phyloP scores from a whole-genome alignment of 2,888 invertebrate species.

The Stegana nigrithorax region DNA sequence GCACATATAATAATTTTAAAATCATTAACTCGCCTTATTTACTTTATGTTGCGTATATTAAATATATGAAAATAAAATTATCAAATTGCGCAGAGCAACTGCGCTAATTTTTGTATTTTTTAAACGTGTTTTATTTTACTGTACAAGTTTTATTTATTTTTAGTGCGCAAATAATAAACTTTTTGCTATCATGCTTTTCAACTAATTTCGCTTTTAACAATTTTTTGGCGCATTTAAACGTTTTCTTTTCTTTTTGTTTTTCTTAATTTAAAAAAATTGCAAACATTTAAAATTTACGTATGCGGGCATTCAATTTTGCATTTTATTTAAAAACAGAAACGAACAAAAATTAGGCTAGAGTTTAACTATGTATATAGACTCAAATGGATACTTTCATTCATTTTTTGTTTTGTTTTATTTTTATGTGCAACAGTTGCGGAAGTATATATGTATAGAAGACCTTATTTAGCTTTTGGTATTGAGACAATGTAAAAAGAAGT shows the following conservation, averaged over 20 bases:
- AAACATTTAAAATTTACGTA: constrained; percentile 54
- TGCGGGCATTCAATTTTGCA: too few relatives aligned
- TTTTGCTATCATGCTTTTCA: constrained; percentile 8
- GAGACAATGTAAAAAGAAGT: too few relatives aligned
- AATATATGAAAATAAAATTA: constrained; percentile 58
- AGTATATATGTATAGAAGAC: too few relatives aligned
- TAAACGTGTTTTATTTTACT: constrained; percentile 41
- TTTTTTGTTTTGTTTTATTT: too few relatives aligned
- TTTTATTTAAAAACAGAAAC: too few relatives aligned
- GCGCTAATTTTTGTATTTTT: constrained; percentile 50
- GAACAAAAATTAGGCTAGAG: too few relatives aligned
- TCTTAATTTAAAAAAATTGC: constrained; percentile 37
- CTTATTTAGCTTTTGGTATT: too few relatives aligned
- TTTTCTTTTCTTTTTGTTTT: constrained; percentile 27
- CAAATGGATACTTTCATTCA: too few relatives aligned
- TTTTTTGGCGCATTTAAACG: constrained; percentile 49
- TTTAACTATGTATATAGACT: too few relatives aligned
- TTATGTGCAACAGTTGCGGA: too few relatives aligned
- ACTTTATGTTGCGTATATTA: constrained; percentile 35
- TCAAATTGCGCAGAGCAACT: too few relatives aligned
- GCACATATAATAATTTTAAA: constrained; percentile 41
- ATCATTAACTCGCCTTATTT: too few relatives aligned
- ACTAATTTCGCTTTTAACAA: background rate
- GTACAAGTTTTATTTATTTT: constrained; percentile 43
- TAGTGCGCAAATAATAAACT: constrained; percentile 23